A percentile compares a stretch with the other conserved stretches of the same genome.
Evolutionary conservation across 2,113 vertebrate species (phyloP).

Genomic region (Symphodus melops): DNA sequence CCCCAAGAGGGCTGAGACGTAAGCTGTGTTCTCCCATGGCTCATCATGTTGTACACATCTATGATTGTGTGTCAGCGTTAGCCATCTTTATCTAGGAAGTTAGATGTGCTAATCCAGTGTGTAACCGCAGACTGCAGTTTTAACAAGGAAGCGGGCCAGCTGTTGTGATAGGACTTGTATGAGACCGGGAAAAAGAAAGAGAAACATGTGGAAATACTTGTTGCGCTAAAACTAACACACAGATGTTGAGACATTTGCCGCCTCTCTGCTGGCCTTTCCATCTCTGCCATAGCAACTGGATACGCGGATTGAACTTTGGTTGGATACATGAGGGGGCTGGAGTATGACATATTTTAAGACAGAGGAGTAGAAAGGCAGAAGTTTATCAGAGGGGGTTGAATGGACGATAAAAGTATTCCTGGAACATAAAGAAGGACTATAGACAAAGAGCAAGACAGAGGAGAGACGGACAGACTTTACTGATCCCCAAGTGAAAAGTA

Average conservation of each 20-base stretch:
- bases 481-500: slow-evolving; percentile 45
- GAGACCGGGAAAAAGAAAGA: slow-evolving; percentile 68
- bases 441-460: slow-evolving; percentile 32
- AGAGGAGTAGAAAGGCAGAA: slow-evolving; percentile 10
- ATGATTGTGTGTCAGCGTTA: slow-evolving; percentile 44
- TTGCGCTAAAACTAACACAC: slow-evolving; percentile 78
- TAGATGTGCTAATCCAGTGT: slow-evolving; percentile 68
- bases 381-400: slow-evolving; percentile 19
- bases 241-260: slow-evolving; percentile 83
- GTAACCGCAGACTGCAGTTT: slow-evolving; percentile 63
- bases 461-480: slow-evolving; percentile 46
- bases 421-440: not conserved
- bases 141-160: slow-evolving; percentile 77
- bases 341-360: slow-evolving; percentile 14
- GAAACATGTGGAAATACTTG: slow-evolving; percentile 83
- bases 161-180: slow-evolving; percentile 80
- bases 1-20: slow-evolving; percentile 34
- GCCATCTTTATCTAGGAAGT: slow-evolving; percentile 52
- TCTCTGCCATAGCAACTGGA: slow-evolving; percentile 75
- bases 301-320: slow-evolving; percentile 43
- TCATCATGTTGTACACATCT: slow-evolving; percentile 37
- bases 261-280: slow-evolving; percentile 73
- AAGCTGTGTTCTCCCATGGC: slow-evolving; percentile 49
- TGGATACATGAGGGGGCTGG: slow-evolving; percentile 19
- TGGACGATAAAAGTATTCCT: slow-evolving; percentile 7